phyloP scores from a whole-genome alignment of 1,140 invertebrate species.

The Rhizoglyphus robini region DNA sequence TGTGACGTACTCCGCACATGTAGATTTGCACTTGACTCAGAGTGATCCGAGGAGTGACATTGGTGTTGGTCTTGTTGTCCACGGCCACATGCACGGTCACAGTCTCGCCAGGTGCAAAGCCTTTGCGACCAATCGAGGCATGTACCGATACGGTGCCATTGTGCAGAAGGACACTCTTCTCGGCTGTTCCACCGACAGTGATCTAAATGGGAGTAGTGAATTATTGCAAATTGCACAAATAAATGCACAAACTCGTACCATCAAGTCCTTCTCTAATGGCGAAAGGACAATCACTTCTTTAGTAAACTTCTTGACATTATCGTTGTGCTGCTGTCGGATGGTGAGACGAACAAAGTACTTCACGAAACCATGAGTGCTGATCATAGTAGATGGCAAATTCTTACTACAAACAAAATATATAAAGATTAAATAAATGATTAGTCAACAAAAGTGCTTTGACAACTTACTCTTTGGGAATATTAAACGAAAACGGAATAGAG shows the following conservation, averaged over 20 bases:
- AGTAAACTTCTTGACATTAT: background rate
- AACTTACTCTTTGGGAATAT: slow-evolving; percentile 8
- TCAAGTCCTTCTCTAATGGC: background rate
- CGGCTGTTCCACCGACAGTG: background rate
- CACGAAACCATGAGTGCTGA: slow-evolving; percentile 11
- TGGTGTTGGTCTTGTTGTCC: background rate
- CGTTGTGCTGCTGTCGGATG: background rate
- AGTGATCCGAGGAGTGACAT: background rate
- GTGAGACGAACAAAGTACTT: background rate
- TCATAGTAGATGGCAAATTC: slow-evolving; percentile 4
- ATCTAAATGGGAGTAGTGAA: background rate
- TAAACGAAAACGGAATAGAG: background rate
- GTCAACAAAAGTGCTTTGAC: no score
- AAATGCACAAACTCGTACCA: background rate
- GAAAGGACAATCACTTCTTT: slow-evolving; percentile 3
- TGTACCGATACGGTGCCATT: background rate
- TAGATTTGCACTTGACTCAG: slow-evolving; percentile 13
- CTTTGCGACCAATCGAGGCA: background rate
- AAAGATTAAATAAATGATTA: no score
- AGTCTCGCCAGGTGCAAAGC: slow-evolving; percentile 2
- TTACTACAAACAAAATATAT: background rate
- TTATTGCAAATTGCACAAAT: no score
- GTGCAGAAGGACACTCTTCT: slow-evolving; percentile 1
- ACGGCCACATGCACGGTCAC: background rate
- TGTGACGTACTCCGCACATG: slow-evolving; percentile 9